Conservation (phyloP, 2,797 vertebrate species). For the Sebastes trivittatus region DNA sequence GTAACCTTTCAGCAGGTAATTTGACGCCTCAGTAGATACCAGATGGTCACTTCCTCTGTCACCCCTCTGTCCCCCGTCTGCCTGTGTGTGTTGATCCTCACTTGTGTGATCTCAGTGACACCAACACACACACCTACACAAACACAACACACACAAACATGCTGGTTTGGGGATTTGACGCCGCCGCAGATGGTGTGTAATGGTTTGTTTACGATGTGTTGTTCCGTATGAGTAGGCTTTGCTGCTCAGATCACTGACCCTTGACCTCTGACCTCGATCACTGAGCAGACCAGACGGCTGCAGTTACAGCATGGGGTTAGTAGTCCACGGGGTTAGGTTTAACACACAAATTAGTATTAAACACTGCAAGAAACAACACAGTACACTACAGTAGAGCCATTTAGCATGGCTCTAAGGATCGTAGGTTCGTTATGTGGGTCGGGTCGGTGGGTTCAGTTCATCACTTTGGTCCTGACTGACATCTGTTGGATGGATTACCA, state of each 20-base stretch:
- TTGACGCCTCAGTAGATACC: constrained; percentile 52
- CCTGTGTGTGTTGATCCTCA: constrained; percentile 56
- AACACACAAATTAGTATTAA: background rate
- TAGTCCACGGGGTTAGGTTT: constrained; percentile 8
- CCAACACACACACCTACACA: constrained; percentile 47
- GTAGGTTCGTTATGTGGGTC: background rate
- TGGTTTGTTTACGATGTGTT: constrained; percentile 79
- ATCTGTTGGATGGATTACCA: background rate
- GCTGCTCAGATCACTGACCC: constrained; percentile 64
- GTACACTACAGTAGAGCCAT: background rate
- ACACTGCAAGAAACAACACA: background rate
- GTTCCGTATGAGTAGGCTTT: constrained; percentile 69
- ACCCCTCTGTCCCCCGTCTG: constrained; percentile 52
- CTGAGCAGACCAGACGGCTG: constrained; percentile 45
- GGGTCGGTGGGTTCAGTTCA: background rate
- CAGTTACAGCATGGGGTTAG: constrained; percentile 4
- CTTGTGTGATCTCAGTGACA: constrained; percentile 43
- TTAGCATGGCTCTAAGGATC: background rate
- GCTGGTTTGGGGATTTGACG: constrained; percentile 56
- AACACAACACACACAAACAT: constrained; percentile 11
- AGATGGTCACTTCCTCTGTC: constrained; percentile 70
- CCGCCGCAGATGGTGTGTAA: constrained; percentile 72
- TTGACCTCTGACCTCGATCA: constrained; percentile 57
- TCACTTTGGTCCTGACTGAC: background rate
- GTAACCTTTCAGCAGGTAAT: constrained; percentile 56